A percentile compares a stretch with the other conserved stretches of the same genome.
These are phyloP conservation scores for Hoplodrina ambigua DNA, from an alignment of 2,888 invertebrate genomes.

Conservation along the genomic window DNA sequence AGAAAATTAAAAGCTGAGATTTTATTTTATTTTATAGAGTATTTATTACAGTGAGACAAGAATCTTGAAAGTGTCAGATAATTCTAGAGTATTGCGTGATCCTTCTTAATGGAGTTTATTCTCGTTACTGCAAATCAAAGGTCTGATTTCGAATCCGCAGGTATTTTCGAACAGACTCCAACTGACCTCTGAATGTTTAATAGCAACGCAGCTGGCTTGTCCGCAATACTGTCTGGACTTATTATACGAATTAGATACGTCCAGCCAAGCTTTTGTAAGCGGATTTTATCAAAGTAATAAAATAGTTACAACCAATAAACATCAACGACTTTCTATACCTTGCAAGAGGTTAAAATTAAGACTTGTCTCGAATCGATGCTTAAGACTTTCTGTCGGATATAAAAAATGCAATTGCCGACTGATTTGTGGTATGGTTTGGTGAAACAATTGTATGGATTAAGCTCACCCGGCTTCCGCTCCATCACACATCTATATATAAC, in stretches of 20 bases:
- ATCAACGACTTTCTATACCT: background rate
- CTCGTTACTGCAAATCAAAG: background rate
- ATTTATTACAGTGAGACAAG: background rate
- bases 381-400: background rate
- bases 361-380: background rate
- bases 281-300: constrained; percentile 7
- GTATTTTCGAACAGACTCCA: background rate
- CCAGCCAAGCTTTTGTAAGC: constrained; percentile 5
- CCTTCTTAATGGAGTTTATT: background rate
- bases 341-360: constrained; percentile 11
- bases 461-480: constrained; percentile 8
- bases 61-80: background rate
- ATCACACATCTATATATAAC: constrained; percentile 29
- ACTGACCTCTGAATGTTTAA: background rate
- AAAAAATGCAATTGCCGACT: background rate
- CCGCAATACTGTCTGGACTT: background rate
- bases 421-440: background rate
- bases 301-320: constrained; percentile 13
- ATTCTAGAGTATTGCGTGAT: background rate
- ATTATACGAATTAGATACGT: constrained; percentile 4
- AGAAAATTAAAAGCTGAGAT: background rate
- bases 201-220: background rate
- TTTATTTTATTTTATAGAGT: background rate
- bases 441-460: constrained; percentile 5
- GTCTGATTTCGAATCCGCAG: background rate